Percentiles rank a stretch among this genome's conserved stretches.
Conservation (phyloP, 2,797 vertebrate species). For the Sylvilagus floridanus region DNA sequence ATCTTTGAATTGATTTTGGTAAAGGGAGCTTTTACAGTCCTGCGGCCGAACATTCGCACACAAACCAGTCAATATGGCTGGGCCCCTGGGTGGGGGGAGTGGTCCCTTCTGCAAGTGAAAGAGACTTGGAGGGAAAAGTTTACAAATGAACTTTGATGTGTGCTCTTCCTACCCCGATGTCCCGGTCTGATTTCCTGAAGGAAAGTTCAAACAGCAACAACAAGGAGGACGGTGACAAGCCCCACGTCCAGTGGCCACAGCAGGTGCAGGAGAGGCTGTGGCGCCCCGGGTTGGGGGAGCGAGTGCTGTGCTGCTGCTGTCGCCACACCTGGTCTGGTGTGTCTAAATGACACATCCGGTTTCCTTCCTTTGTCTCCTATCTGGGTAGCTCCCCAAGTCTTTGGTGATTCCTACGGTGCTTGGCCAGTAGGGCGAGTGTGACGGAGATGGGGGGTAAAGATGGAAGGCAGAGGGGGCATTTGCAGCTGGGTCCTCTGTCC, state of each 20-base stretch:
- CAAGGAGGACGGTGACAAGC: not conserved
- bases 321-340: constrained; percentile 88
- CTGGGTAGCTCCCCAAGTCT: constrained; percentile 86
- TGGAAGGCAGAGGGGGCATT: constrained; percentile 56
- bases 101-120: not conserved
- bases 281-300: not conserved
- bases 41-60: constrained; percentile 69
- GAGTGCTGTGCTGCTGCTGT: constrained; percentile 74
- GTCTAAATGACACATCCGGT: constrained; percentile 93
- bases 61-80: constrained; percentile 76
- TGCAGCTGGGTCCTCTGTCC: constrained; percentile 78
- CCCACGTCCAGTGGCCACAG: constrained; percentile 11
- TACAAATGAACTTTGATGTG: constrained; percentile 33
- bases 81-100: not conserved
- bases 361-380: constrained; percentile 93
- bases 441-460: constrained; percentile 76
- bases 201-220: not conserved
- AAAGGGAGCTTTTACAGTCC: constrained; percentile 86
- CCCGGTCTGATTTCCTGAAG: constrained; percentile 44
- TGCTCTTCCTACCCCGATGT: constrained; percentile 69
- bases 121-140: constrained; percentile 12
- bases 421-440: constrained; percentile 86
- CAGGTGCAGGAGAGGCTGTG: not conserved
- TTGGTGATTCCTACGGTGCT: constrained; percentile 76
- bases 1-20: constrained; percentile 89